Evolutionary conservation across 1,140 invertebrate species (phyloP).

Genomic region (Rhizoglyphus robini): DNA sequence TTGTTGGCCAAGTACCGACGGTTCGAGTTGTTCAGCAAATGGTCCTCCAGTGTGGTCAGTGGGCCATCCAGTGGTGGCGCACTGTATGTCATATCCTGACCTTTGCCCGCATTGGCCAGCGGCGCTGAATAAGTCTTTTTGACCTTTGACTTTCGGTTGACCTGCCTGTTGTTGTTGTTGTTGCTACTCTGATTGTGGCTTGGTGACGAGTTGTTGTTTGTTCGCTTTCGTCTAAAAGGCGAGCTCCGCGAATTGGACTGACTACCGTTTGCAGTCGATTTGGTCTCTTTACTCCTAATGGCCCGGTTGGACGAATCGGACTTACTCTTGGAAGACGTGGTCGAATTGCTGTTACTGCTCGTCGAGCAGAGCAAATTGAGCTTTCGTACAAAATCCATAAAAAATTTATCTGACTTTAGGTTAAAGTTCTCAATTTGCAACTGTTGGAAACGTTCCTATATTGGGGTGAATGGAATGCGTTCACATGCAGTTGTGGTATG

Average conservation of each 20-base stretch:
- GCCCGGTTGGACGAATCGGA: neutral
- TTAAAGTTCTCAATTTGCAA: conserved; percentile 8
- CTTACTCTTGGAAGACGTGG: no score
- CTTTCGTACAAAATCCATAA: conserved; percentile 16
- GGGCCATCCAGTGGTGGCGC: no score
- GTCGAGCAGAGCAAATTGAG: no score
- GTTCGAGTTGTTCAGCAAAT: neutral
- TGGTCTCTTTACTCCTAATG: neutral
- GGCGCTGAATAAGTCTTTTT: neutral
- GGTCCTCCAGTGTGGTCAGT: neutral
- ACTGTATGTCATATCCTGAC: neutral
- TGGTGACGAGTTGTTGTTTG: no score
- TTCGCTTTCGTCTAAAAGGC: neutral
- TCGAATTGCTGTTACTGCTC: no score
- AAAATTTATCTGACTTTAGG: conserved; percentile 11
- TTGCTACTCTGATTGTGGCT: neutral
- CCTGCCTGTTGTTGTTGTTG: neutral
- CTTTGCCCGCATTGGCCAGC: neutral
- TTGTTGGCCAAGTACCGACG: neutral
- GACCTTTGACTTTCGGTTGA: no score
- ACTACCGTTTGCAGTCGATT: neutral
- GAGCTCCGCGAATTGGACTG: neutral
- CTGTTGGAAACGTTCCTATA: neutral
- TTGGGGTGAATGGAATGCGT: neutral
- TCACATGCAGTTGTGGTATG: neutral